Conservation (phyloP, 2,113 vertebrate species). For the Phoenicopterus ruber region DNA sequence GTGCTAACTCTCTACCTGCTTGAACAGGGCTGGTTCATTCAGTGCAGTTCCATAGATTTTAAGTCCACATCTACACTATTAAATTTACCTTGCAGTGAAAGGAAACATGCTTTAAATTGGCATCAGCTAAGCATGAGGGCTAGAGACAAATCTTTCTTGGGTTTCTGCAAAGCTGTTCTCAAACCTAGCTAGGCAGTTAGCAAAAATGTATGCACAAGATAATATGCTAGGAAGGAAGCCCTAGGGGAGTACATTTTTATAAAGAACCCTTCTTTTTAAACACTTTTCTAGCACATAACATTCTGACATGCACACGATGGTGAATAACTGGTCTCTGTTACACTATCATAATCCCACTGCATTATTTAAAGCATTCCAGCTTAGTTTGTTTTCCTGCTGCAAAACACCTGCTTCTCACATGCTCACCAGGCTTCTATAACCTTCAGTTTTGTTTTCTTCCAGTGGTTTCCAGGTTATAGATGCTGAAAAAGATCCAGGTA, state of each 20-base stretch:
- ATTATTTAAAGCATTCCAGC: not conserved
- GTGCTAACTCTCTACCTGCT: not conserved
- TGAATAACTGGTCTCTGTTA: not conserved
- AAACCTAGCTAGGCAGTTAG: not conserved
- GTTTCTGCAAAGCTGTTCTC: not conserved
- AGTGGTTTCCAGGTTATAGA: slow-evolving; percentile 73
- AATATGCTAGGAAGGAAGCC: not conserved
- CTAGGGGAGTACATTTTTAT: not conserved
- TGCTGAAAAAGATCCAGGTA: slow-evolving; percentile 51
- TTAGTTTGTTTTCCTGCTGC: not conserved
- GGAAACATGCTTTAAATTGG: not conserved
- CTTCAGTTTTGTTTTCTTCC: slow-evolving; percentile 44
- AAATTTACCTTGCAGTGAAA: not conserved
- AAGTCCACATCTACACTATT: not conserved
- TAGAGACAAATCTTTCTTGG: not conserved
- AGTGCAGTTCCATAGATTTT: not conserved
- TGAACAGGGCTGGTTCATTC: not conserved
- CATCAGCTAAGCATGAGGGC: not conserved
- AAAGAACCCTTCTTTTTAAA: not conserved
- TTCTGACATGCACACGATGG: not conserved
- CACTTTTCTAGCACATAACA: not conserved
- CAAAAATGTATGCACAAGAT: not conserved
- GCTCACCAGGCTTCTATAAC: slow-evolving; percentile 36
- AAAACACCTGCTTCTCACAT: not conserved
- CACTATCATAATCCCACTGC: not conserved